These are phyloP conservation scores for Zosterops lateralis DNA, from an alignment of 2,113 vertebrate species.

Conservation along the genomic window DNA sequence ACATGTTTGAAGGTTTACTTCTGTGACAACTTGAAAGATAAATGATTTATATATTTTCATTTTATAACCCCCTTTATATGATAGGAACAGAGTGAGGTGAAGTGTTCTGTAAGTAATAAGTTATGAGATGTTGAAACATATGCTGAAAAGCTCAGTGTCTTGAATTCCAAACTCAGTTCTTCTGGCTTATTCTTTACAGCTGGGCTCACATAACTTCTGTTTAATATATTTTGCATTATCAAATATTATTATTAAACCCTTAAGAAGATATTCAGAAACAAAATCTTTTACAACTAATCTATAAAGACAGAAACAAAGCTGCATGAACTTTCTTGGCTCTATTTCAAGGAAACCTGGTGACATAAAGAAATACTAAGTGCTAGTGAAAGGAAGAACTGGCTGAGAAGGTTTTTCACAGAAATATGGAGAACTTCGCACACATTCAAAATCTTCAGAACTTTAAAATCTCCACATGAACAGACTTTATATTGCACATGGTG, in stretches of 20 bases:
- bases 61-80: constrained; percentile 57
- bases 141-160: constrained; percentile 59
- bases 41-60: constrained; percentile 73
- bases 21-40: constrained; percentile 64
- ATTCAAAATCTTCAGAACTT: neutral
- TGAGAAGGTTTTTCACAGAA: neutral
- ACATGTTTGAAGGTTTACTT: constrained; percentile 64
- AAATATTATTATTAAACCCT: constrained; percentile 44
- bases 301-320: neutral
- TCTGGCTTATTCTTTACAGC: constrained; percentile 15
- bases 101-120: constrained; percentile 63
- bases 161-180: constrained; percentile 11
- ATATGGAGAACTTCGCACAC: neutral
- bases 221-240: constrained; percentile 24
- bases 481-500: neutral
- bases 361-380: neutral
- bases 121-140: constrained; percentile 67
- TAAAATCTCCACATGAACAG: neutral
- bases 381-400: neutral
- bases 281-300: neutral
- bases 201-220: constrained; percentile 14
- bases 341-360: neutral
- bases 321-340: neutral
- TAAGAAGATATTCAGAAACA: neutral
- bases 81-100: constrained; percentile 45